Evolutionary conservation across 1,140 invertebrate species (phyloP).

Genomic region (Carposina sasakii): DNA sequence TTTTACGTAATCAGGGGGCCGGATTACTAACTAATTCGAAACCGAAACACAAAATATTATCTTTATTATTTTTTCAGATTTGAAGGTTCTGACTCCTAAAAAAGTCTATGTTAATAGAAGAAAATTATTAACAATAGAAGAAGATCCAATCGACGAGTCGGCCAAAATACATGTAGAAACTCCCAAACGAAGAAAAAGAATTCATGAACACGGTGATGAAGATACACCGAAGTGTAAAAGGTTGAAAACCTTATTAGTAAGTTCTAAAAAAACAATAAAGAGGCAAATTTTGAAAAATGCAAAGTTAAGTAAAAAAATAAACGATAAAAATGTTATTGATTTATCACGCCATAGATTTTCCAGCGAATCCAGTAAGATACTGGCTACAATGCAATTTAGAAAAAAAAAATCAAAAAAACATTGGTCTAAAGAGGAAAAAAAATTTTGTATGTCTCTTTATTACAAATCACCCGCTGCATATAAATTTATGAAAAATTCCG

Average conservation of each 20-base stretch:
- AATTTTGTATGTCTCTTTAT: constrained; percentile 13
- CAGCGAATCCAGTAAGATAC: constrained; percentile 7
- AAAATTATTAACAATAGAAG: no score
- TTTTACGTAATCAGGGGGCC: no score
- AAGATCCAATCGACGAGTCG: no score
- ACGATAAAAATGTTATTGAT: neutral
- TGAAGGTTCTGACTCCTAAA: no score
- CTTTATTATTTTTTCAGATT: no score
- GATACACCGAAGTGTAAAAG: neutral
- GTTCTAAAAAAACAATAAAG: neutral
- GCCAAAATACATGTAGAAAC: no score
- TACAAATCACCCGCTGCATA: constrained; percentile 14
- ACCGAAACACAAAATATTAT: no score
- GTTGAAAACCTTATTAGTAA: neutral
- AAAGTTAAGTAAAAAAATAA: neutral
- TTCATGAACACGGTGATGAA: no score
- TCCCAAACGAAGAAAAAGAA: no score
- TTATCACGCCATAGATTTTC: neutral
- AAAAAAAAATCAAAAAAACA: constrained; percentile 6
- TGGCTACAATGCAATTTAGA: constrained; percentile 7
- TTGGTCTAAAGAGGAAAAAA: constrained; percentile 10
- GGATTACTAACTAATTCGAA: no score
- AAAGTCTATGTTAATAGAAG: no score
- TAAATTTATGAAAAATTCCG: constrained; percentile 12
- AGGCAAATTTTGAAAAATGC: neutral